Evolutionary conservation across 1,140 invertebrate genomes (phyloP), one percentile per base, ranked within the genome.

Genomic region (Coelopa frigida): DNA sequence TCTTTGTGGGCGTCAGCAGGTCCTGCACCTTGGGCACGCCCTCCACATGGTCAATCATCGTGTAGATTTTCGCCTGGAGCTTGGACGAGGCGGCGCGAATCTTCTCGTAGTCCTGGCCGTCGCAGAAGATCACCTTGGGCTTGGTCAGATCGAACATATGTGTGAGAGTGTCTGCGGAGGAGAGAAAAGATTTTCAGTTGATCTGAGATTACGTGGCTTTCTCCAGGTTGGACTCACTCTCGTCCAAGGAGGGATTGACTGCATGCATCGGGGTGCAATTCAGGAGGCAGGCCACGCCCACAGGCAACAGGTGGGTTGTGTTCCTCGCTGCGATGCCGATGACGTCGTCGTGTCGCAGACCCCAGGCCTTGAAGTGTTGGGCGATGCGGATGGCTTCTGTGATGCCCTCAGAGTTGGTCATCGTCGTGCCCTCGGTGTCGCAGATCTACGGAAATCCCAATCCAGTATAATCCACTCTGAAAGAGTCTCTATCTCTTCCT

Each of bases 361-460:
- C 55, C 0, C 58, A 46, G 8, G 52, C 47, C 43, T 59, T 56
- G 1, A 66, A 41, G 7, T 55, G 51, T 42, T 61, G 57, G 0
- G 62, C 62, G 22, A 66, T 55, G 3, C 63, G 58, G 22, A 61
- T 56, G n/a, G 58, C 53, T 55, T 55, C 56, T n/a, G 57, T 55
- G 15, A 66, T 39, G 5, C 46, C 49, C 42, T 59, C 46, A 4
- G 31, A 44, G 27, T 54, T 58, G 11, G 62, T 66, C 5, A 61
- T 43, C 3, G 48, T 3, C 4, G 52, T 55, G 4, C 58, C 61
- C 40, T 64, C 57, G 11, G 49, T 5, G 31, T 57, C 59, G 14
- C 53, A 55, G 4, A 60, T 59, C 53, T 67, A 29, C 1, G 10
- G 14, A 29, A 31, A 37, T n/a, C n/a, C n/a, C n/a, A n/a, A n/a